phyloP scores from a whole-genome alignment of 2,113 vertebrate genomes.

The Oncorhynchus kisutch region DNA sequence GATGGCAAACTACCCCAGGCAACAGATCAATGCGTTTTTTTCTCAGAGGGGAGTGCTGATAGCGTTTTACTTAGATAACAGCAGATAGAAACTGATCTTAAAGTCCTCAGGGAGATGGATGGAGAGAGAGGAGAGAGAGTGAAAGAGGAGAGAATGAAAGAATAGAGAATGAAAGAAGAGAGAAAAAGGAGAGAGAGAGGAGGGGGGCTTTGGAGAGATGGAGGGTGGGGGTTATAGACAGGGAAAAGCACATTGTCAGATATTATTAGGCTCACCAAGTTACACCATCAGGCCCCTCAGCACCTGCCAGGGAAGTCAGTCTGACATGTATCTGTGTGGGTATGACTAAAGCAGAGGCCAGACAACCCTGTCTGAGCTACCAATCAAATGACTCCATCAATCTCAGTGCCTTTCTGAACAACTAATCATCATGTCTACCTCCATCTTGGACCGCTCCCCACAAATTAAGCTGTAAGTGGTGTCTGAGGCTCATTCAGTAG shows the following conservation, averaged over 20 bases:
- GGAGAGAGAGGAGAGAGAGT: background rate
- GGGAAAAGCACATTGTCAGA: conserved; percentile 64
- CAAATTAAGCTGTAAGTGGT: conserved; percentile 65
- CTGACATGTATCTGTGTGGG: conserved; percentile 52
- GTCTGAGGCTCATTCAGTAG: conserved; percentile 36
- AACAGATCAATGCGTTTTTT: conserved; percentile 17
- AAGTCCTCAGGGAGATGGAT: background rate
- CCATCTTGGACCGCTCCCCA: too few species aligned
- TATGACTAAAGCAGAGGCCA: conserved; percentile 46
- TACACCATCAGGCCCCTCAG: conserved; percentile 47
- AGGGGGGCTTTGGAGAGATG: conserved; percentile 13
- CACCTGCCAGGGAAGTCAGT: conserved; percentile 45
- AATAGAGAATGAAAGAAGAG: too few species aligned
- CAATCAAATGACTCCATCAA: background rate
- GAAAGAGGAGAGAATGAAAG: too few species aligned
- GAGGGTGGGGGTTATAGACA: background rate
- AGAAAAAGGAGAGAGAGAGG: too few species aligned
- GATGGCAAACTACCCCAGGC: conserved; percentile 44
- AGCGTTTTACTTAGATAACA: conserved; percentile 38
- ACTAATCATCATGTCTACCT: too few species aligned
- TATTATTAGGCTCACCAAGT: conserved; percentile 57
- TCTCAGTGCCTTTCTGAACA: too few species aligned
- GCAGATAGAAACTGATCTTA: background rate
- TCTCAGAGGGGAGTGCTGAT: conserved; percentile 5
- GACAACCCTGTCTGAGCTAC: conserved; percentile 44